phyloP scores from a whole-genome alignment of 2,888 invertebrate genomes.

The Philhelius pedissequus region DNA sequence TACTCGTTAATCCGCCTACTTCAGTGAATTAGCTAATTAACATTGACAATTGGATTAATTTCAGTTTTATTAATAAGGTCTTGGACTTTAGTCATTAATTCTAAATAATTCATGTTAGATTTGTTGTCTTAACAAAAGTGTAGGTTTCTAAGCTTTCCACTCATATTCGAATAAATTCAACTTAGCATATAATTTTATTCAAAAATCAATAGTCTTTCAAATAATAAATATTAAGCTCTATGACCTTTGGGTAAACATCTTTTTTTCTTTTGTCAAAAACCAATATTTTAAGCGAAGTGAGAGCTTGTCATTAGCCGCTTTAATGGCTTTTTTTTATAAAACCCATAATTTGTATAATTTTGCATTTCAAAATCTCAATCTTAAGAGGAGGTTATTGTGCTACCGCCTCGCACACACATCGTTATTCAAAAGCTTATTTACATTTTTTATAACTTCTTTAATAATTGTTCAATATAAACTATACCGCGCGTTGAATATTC shows the following conservation, averaged over 20 bases:
- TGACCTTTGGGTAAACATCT: background rate
- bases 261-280: background rate
- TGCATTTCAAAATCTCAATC: background rate
- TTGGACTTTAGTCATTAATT: too few relatives aligned
- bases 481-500: background rate
- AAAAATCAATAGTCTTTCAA: background rate
- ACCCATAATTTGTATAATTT: background rate
- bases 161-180: too few relatives aligned
- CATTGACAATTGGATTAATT: too few relatives aligned
- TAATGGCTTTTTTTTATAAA: too few relatives aligned
- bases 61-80: too few relatives aligned
- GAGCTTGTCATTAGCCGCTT: constrained; percentile 8
- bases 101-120: too few relatives aligned
- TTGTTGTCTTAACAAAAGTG: too few relatives aligned
- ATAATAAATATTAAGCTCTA: background rate
- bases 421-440: background rate
- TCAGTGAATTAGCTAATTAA: too few relatives aligned
- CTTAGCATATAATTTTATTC: background rate
- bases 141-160: too few relatives aligned
- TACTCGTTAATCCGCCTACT: too few relatives aligned
- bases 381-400: background rate
- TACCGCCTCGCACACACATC: background rate
- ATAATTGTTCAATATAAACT: background rate
- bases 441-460: background rate
- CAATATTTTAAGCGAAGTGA: too few relatives aligned